Evolutionary conservation across 2,797 vertebrate species (phyloP).

Genomic region (Molothrus aeneus): DNA sequence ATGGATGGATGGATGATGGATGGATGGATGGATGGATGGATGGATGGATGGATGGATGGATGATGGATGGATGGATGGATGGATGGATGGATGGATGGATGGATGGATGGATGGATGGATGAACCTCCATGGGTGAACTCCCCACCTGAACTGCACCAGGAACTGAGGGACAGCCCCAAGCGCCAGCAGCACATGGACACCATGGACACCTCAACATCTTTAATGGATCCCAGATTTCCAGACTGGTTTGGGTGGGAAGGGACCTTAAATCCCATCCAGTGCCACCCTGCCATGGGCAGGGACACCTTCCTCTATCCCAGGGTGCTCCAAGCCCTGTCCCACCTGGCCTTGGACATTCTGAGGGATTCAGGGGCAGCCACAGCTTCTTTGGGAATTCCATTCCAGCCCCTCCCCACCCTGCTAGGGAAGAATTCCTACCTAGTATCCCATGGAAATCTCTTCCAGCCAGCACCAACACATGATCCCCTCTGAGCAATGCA

Average conservation of each 20-base stretch:
- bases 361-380: background rate
- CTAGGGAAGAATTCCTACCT: background rate
- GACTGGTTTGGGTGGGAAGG: background rate
- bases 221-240: background rate
- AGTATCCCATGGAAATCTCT: background rate
- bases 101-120: background rate
- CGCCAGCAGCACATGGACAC: fast-evolving
- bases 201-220: fast-evolving
- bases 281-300: background rate
- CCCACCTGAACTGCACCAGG: too few species aligned
- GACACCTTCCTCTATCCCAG: background rate
- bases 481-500: fast-evolving
- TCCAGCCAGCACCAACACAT: fast-evolving
- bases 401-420: background rate
- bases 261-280: background rate
- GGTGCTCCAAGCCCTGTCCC: fast-evolving
- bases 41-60: too few species aligned
- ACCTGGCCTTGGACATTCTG: fast-evolving
- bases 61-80: background rate
- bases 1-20: too few species aligned
- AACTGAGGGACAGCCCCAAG: background rate
- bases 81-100: background rate
- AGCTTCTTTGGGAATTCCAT: background rate
- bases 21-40: background rate
- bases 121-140: background rate